Conservation (phyloP, 2,113 vertebrate genomes). For the Lamprologus lemairii region DNA sequence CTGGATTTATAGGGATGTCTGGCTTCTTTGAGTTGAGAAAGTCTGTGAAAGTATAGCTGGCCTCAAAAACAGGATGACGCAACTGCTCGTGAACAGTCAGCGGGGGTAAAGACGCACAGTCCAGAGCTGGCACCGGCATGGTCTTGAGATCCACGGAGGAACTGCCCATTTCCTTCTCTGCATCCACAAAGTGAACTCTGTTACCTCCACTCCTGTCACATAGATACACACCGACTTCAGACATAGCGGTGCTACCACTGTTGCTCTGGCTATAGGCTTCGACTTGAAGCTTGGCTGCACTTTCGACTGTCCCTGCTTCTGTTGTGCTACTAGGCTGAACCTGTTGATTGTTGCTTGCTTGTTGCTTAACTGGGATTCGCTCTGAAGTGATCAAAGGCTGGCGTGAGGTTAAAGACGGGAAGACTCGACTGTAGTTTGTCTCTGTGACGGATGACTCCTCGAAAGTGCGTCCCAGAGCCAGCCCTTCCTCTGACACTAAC, state of each 20-base stretch:
- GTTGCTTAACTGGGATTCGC: constrained; percentile 3
- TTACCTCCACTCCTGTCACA: constrained; percentile 10
- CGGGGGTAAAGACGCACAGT: constrained; percentile 67
- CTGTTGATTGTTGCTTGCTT: constrained; percentile 43
- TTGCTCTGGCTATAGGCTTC: not conserved
- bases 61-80: constrained; percentile 67
- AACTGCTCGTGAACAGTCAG: constrained; percentile 70
- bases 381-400: constrained; percentile 15
- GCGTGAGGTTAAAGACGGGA: not conserved
- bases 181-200: constrained; percentile 51
- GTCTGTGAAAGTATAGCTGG: constrained; percentile 62
- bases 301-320: not conserved
- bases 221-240: constrained; percentile 12
- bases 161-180: constrained; percentile 15
- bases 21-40: constrained; percentile 38
- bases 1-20: not conserved
- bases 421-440: not conserved
- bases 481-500: constrained; percentile 17
- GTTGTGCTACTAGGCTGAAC: constrained; percentile 18
- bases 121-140: not conserved
- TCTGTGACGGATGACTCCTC: constrained; percentile 7
- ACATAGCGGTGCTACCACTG: not conserved
- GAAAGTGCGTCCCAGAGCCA: not conserved
- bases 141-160: not conserved
- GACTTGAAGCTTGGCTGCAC: not conserved